Percentiles rank a stretch among this genome's conserved stretches.
These are phyloP conservation scores for Formica selysi DNA, from an alignment of 1,140 invertebrate species.

Conservation along the genomic window DNA sequence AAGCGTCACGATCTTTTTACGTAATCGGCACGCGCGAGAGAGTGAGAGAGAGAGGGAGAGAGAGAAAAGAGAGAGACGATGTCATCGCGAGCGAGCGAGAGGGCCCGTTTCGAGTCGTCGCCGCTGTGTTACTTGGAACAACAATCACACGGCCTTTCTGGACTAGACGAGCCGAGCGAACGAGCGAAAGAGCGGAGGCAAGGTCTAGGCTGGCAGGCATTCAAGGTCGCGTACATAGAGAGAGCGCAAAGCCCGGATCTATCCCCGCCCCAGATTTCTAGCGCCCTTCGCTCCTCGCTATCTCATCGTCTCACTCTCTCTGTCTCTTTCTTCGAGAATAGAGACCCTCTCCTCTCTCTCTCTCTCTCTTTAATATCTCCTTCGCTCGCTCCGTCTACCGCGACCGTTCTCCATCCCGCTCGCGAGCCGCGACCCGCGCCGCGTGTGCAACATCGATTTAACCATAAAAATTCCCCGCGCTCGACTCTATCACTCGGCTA, in stretches of 20 bases:
- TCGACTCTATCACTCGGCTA: conserved; percentile 83
- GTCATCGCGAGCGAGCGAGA: conserved; percentile 41
- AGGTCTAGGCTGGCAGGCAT: conserved; percentile 80
- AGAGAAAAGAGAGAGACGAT: background rate
- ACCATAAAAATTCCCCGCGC: conserved; percentile 84
- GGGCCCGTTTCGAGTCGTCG: conserved; percentile 48
- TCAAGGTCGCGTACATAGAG: conserved; percentile 79
- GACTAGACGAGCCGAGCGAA: conserved; percentile 77
- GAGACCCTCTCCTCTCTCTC: background rate
- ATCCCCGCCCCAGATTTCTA: conserved; percentile 76
- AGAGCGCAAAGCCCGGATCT: conserved; percentile 79
- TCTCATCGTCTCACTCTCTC: conserved; percentile 30
- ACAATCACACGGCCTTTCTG: conserved; percentile 66
- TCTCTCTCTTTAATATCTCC: conserved; percentile 9
- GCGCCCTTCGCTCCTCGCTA: conserved; percentile 75
- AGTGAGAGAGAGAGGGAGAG: too few relatives aligned
- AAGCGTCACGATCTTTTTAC: conserved; percentile 58
- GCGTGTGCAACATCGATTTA: conserved; percentile 84
- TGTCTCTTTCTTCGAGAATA: background rate
- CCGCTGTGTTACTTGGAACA: conserved; percentile 57
- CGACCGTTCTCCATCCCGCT: conserved; percentile 28
- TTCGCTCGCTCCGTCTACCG: conserved; percentile 8
- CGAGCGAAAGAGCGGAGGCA: conserved; percentile 73
- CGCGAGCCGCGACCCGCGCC: conserved; percentile 45
- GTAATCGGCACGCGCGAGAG: conserved; percentile 57